A percentile compares a stretch with the other conserved stretches of the same genome.
phyloP scores from a whole-genome alignment of 2,888 invertebrate genomes.

The Hirtodrosophila alboralis region DNA sequence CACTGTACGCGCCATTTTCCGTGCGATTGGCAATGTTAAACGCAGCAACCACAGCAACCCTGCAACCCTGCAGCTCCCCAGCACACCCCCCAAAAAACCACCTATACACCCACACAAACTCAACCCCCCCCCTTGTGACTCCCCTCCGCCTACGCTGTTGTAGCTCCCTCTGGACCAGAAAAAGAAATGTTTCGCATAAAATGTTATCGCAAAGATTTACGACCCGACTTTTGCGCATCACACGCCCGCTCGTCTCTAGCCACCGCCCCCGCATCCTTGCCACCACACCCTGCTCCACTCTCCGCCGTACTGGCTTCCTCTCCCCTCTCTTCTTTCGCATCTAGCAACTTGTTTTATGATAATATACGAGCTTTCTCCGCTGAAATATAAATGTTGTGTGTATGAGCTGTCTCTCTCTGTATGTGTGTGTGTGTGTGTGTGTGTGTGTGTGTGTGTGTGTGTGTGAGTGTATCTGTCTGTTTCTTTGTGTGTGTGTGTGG shows the following conservation, averaged over 20 bases:
- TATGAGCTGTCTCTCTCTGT: conserved; percentile 63
- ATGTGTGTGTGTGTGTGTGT: conserved; percentile 14
- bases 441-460: conserved; percentile 20
- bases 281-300: conserved; percentile 27
- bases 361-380: conserved; percentile 84
- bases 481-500: conserved; percentile 21
- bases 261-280: conserved; percentile 19
- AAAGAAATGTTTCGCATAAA: conserved; percentile 85
- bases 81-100: conserved; percentile 7
- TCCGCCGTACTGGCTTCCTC: conserved; percentile 8
- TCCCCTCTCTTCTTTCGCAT: conserved; percentile 45
- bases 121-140: conserved; percentile 62
- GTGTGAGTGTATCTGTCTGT: conserved; percentile 26
- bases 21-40: conserved; percentile 76
- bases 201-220: conserved; percentile 85
- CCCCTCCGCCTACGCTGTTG: conserved; percentile 48
- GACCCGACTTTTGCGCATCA: conserved; percentile 85
- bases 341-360: conserved; percentile 83
- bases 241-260: conserved; percentile 59
- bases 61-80: conserved; percentile 34
- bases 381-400: conserved; percentile 82
- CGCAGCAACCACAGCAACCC: conserved; percentile 66
- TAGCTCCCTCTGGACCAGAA: conserved; percentile 76
- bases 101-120: conserved; percentile 7
- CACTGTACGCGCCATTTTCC: conserved; percentile 79